Evolutionary conservation across 64 coral and sea anemone genomes (phyloP).

Genomic region (Exaiptasia diaphana): DNA sequence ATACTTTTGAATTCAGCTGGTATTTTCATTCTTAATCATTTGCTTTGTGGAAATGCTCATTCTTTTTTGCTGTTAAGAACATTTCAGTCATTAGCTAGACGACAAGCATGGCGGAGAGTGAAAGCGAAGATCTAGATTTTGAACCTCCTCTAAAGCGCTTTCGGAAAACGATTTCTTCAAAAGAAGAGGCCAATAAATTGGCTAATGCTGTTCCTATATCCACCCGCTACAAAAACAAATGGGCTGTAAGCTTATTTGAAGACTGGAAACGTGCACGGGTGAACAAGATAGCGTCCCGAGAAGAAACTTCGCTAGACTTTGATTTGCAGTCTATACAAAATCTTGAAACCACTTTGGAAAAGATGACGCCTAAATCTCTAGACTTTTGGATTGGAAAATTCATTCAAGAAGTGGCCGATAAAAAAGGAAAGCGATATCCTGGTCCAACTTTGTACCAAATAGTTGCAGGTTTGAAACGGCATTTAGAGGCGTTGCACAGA

Average conservation of each 20-base stretch:
- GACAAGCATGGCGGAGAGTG: no score
- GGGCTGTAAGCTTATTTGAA: slow-evolving; percentile 4
- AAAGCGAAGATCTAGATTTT: not conserved
- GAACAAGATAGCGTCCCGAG: not conserved
- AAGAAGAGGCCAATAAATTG: slow-evolving; percentile 27
- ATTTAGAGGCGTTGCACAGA: slow-evolving; percentile 35
- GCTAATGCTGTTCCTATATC: slow-evolving; percentile 34
- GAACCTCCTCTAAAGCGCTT: not conserved
- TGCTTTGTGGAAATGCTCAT: no score
- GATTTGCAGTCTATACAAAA: not conserved
- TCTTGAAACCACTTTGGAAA: not conserved
- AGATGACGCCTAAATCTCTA: not conserved
- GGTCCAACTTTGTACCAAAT: slow-evolving; percentile 41
- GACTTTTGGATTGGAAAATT: slow-evolving; percentile 48
- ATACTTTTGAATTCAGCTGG: no score
- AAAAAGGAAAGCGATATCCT: slow-evolving; percentile 27
- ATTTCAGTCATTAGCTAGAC: no score
- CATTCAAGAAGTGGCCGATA: slow-evolving; percentile 67
- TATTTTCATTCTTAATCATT: no score
- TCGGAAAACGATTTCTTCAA: not conserved
- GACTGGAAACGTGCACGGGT: no score
- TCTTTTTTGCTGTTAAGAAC: no score
- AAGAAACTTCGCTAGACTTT: not conserved
- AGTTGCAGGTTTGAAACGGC: slow-evolving; percentile 16
- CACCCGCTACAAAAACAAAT: slow-evolving; percentile 37